Conservation (phyloP, 1,140 invertebrate species). For the Trachymyrmex septentrionalis region DNA sequence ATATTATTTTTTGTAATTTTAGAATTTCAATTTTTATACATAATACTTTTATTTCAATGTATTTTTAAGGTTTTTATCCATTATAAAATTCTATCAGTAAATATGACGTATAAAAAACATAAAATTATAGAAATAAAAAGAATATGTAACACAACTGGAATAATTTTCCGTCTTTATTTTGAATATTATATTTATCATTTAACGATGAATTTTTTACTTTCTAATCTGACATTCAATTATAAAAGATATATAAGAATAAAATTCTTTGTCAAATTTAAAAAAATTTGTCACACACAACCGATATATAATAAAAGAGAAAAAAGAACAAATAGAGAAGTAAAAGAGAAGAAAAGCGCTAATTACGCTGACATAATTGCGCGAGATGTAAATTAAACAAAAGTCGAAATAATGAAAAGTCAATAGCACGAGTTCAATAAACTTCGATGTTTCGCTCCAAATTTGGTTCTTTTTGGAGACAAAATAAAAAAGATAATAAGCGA, state of each 20-base stretch:
- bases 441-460: background rate
- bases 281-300: background rate
- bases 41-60: background rate
- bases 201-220: background rate
- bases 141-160: background rate
- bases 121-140: background rate
- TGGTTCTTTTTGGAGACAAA: background rate
- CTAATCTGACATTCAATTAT: conserved; percentile 5
- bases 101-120: background rate
- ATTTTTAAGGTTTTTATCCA: background rate
- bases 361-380: background rate
- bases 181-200: background rate
- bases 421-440: background rate
- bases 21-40: background rate
- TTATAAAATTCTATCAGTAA: background rate
- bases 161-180: background rate
- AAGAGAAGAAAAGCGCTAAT: background rate
- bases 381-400: background rate
- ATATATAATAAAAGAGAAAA: background rate
- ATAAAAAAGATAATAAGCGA: background rate
- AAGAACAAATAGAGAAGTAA: background rate
- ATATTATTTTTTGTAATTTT: background rate
- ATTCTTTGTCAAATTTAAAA: background rate
- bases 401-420: background rate
- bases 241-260: background rate